Conservation (phyloP, 30 jellyfish, hydroid and myxozoan species). For the Cassiopea xamachana region DNA sequence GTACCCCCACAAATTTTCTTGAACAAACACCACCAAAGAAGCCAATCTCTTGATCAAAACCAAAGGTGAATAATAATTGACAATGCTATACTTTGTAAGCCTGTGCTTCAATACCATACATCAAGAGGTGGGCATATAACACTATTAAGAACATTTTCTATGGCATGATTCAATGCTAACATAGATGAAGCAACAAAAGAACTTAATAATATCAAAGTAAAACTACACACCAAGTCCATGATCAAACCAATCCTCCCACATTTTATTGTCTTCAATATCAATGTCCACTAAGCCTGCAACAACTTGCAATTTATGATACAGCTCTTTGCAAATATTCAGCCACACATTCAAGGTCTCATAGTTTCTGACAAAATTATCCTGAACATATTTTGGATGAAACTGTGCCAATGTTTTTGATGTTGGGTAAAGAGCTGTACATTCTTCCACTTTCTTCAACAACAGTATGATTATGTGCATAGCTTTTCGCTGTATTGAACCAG, state of each 20-base stretch:
- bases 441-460: constrained; percentile 68
- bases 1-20: no score
- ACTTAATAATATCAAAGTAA: neutral
- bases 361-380: constrained; percentile 64
- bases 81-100: no score
- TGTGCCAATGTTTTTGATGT: constrained; percentile 57
- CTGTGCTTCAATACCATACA: no score
- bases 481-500: constrained; percentile 55
- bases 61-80: no score
- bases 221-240: constrained; percentile 76
- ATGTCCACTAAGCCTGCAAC: constrained; percentile 76
- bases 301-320: constrained; percentile 80
- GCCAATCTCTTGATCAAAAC: no score
- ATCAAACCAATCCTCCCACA: constrained; percentile 89
- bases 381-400: constrained; percentile 56
- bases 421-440: constrained; percentile 75
- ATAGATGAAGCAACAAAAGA: neutral
- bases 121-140: no score
- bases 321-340: constrained; percentile 78
- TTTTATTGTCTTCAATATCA: constrained; percentile 60
- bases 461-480: constrained; percentile 75
- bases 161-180: neutral
- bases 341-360: constrained; percentile 78
- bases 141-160: neutral
- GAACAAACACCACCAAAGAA: no score